Percentiles rank a stretch among this genome's conserved stretches.
Conservation (phyloP, 1,140 invertebrate species). For the Latrodectus geometricus region DNA sequence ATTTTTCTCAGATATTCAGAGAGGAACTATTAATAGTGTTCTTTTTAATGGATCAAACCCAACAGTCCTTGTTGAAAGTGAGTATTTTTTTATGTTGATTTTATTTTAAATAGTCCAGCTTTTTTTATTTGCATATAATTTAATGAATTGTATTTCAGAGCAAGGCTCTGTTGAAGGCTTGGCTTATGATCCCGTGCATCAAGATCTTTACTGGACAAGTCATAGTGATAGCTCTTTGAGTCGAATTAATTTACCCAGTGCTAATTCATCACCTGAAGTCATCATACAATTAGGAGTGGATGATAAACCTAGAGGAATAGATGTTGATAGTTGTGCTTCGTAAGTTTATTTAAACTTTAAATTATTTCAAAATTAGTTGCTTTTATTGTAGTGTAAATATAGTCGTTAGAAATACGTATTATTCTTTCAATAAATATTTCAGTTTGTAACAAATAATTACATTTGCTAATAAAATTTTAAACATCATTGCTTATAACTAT, state of each 20-base stretch:
- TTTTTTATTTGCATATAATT: not conserved
- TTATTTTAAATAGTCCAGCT: too few relatives aligned
- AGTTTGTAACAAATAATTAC: too few relatives aligned
- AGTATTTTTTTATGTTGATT: too few relatives aligned
- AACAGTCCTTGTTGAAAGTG: slow-evolving; percentile 71
- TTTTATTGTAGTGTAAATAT: too few relatives aligned
- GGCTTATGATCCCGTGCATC: slow-evolving; percentile 77
- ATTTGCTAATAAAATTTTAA: too few relatives aligned
- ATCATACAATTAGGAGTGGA: slow-evolving; percentile 77
- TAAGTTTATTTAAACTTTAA: slow-evolving; percentile 67
- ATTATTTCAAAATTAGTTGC: too few relatives aligned
- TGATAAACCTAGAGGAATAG: slow-evolving; percentile 87
- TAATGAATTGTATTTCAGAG: slow-evolving; percentile 67
- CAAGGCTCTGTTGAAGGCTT: slow-evolving; percentile 87
- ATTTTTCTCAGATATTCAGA: slow-evolving; percentile 90
- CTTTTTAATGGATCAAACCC: slow-evolving; percentile 84
- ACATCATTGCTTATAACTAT: too few relatives aligned
- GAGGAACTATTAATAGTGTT: slow-evolving; percentile 85
- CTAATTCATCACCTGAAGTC: slow-evolving; percentile 72
- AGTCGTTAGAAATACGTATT: too few relatives aligned
- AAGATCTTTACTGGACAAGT: slow-evolving; percentile 86
- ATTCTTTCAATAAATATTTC: too few relatives aligned
- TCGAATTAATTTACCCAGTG: slow-evolving; percentile 71
- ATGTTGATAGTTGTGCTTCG: slow-evolving; percentile 82
- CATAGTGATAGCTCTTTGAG: slow-evolving; percentile 83